phyloP scores from a whole-genome alignment of 2,888 invertebrate species.

The Eupithecia dodoneata region DNA sequence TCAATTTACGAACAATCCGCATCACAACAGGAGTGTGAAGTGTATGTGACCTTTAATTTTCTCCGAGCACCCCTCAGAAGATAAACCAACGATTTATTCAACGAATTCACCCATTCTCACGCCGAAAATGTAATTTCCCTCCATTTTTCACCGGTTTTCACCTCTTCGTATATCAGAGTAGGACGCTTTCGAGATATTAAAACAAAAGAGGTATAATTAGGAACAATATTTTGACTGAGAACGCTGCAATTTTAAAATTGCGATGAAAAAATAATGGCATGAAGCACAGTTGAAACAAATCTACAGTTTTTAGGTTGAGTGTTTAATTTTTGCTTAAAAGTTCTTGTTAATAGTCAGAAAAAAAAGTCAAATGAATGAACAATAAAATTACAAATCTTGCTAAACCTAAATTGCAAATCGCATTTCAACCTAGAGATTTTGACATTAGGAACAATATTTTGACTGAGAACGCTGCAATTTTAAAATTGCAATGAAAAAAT shows the following conservation, averaged over 20 bases:
- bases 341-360: background rate
- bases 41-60: slow-evolving; percentile 19
- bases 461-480: slow-evolving; percentile 20
- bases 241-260: slow-evolving; percentile 18
- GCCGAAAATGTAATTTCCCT: slow-evolving; percentile 30
- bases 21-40: background rate
- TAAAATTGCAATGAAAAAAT: slow-evolving; percentile 30
- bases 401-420: background rate
- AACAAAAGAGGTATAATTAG: slow-evolving; percentile 38
- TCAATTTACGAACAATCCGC: slow-evolving; percentile 16
- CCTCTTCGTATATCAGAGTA: slow-evolving; percentile 26
- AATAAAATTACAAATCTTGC: background rate
- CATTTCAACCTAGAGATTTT: background rate
- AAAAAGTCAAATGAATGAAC: too few relatives aligned
- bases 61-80: slow-evolving; percentile 21
- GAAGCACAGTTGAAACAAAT: background rate
- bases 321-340: background rate
- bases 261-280: slow-evolving; percentile 35
- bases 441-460: slow-evolving; percentile 36
- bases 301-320: background rate
- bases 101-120: slow-evolving; percentile 30
- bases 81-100: slow-evolving; percentile 31
- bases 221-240: slow-evolving; percentile 34
- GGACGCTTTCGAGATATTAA: slow-evolving; percentile 28
- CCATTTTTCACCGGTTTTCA: slow-evolving; percentile 26